phyloP scores from a whole-genome alignment of 2,113 vertebrate species.

The Formicarius rufipectus region DNA sequence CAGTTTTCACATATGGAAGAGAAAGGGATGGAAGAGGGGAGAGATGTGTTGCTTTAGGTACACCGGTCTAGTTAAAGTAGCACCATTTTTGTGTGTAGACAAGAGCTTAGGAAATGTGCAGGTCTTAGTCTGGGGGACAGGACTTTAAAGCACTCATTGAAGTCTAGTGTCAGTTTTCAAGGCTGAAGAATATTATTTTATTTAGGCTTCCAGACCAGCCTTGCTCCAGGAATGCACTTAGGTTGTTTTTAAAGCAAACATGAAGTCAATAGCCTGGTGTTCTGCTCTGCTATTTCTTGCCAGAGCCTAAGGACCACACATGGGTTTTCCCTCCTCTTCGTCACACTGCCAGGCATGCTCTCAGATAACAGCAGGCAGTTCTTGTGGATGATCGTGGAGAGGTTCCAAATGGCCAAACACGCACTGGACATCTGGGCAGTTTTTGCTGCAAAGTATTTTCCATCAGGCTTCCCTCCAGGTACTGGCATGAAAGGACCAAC shows the following conservation, averaged over 20 bases:
- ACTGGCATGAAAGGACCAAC: constrained; percentile 11
- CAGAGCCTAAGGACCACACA: constrained; percentile 52
- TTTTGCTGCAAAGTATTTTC: constrained; percentile 52
- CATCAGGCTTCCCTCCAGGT: constrained; percentile 29
- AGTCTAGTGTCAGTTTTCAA: constrained; percentile 65
- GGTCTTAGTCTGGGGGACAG: constrained; percentile 20
- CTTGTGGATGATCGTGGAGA: not conserved
- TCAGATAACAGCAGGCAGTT: not conserved
- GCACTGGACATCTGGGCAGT: constrained; percentile 11
- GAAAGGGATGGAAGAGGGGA: not conserved
- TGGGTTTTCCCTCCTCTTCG: constrained; percentile 17
- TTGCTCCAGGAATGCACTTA: constrained; percentile 65
- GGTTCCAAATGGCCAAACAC: constrained; percentile 7
- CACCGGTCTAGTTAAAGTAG: constrained; percentile 30
- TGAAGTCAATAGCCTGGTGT: constrained; percentile 46
- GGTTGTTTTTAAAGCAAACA: constrained; percentile 70
- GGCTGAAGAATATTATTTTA: constrained; percentile 70
- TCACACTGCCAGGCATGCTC: constrained; percentile 20
- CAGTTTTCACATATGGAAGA: not conserved
- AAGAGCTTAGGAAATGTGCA: constrained; percentile 52
- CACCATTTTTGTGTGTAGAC: constrained; percentile 51
- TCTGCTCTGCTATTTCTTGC: constrained; percentile 57
- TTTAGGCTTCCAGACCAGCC: constrained; percentile 66
- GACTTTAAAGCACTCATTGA: constrained; percentile 61
- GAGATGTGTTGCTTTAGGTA: not conserved